Evolutionary conservation across 2,113 vertebrate species (phyloP), one percentile per base, ranked within the genome.

Genomic region (Notothenia rossii): DNA sequence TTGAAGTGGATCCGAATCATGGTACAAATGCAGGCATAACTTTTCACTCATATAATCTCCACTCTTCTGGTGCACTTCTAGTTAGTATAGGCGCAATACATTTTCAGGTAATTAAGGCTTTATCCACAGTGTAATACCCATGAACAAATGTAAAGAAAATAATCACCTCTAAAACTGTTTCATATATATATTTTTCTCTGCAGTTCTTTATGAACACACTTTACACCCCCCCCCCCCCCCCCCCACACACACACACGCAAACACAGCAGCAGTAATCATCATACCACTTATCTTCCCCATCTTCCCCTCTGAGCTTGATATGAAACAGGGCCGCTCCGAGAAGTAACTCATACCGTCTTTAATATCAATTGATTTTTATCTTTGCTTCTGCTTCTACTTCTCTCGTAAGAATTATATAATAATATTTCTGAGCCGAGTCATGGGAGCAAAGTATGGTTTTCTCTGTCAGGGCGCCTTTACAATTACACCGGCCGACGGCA

Each of bases 331-430:
- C 72, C n/a, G 66, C 81, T 75, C 77, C 86, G 86, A 89, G 83
- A 89, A 75, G 74, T 81, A 79, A 75, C 89, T 83, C 82, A 78
- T 81, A 71, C 86, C 36, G 17, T 15, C 82, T 89, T 79, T 89
- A 86, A 89, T 90, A 88, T 86, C 88, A 89, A 88, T 89, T 75
- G 82, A 86, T 90, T 90, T 87, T 80, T 85, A 80, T 20, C 10
- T 40, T 88, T 73, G 61, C 18, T 25, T 18, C 20, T 74, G 5
- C 46, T 46, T 17, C 60, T 46, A 64, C 75, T 64, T 46, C 49
- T 50, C 75, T 89, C 71, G 61, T 85, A 75, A 86, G 61, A 86
- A 91, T 91, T 89, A 62, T 76, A 72, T 0, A 29, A 91, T 88
- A 82, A 91, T 91, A 90, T 90, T 86, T 87, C 88, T 81, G 85